These are phyloP conservation scores for Mellivora capensis DNA, from an alignment of 2,113 vertebrate species.

Conservation along the genomic window DNA sequence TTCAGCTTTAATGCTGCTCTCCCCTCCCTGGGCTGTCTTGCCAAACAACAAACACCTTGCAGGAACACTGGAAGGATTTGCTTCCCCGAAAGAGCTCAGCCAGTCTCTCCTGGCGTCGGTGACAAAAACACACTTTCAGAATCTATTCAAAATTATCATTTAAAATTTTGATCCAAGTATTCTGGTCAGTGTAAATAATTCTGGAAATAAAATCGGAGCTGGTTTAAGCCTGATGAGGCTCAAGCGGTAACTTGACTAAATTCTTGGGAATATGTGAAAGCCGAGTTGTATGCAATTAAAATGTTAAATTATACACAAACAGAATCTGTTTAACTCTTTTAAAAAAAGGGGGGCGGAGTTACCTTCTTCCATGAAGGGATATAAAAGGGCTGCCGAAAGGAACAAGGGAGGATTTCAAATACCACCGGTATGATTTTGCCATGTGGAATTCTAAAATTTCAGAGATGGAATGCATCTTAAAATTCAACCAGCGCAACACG, in stretches of 20 bases:
- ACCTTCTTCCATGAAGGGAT: not conserved
- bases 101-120: not conserved
- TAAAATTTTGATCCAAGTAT: not conserved
- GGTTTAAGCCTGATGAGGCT: not conserved
- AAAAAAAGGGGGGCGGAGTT: no score
- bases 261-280: not conserved
- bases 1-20: not conserved
- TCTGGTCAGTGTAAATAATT: not conserved
- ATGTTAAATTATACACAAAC: not conserved
- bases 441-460: not conserved
- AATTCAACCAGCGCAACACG: not conserved
- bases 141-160: not conserved
- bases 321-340: not conserved
- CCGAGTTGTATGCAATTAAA: not conserved
- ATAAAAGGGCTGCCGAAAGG: not conserved
- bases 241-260: not conserved
- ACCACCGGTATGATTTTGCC: not conserved
- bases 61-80: not conserved
- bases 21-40: not conserved
- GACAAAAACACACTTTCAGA: not conserved
- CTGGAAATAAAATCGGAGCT: not conserved
- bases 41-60: not conserved
- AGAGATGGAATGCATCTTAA: not conserved
- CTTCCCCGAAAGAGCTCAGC: not conserved
- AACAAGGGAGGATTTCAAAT: not conserved